phyloP scores from a whole-genome alignment of 2,888 invertebrate species.

The Buathra laborator region DNA sequence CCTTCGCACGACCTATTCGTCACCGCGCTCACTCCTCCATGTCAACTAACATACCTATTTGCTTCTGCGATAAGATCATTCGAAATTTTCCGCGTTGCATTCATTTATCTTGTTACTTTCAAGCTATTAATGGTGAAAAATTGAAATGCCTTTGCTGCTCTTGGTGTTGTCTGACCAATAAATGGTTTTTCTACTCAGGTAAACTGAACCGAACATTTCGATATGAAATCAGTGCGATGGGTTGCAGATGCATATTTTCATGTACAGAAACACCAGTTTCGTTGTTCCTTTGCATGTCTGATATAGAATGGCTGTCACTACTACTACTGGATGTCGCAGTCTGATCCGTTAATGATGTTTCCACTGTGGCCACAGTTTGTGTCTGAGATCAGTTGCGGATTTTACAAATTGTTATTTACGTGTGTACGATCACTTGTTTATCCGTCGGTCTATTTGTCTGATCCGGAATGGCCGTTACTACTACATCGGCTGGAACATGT shows the following conservation, averaged over 20 bases:
- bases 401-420: not conserved
- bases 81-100: not conserved
- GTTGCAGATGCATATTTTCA: not conserved
- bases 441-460: slow-evolving; percentile 3
- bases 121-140: too few species aligned
- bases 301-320: too few species aligned
- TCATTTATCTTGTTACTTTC: not conserved
- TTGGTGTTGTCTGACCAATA: not conserved
- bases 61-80: not conserved
- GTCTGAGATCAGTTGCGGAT: not conserved
- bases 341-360: not conserved
- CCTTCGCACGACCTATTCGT: slow-evolving; percentile 10
- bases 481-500: not conserved
- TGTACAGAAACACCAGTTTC: not conserved
- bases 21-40: slow-evolving; percentile 2
- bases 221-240: not conserved
- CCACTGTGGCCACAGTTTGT: not conserved
- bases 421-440: not conserved
- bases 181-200: not conserved
- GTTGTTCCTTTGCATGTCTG: too few species aligned
- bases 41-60: not conserved
- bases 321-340: not conserved
- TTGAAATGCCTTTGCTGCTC: not conserved
- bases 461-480: slow-evolving; percentile 12
- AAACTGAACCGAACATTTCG: not conserved